Evolutionary conservation across 2,113 vertebrate species (phyloP), one percentile per base, ranked within the genome.

Genomic region (Tupaia chinensis): DNA sequence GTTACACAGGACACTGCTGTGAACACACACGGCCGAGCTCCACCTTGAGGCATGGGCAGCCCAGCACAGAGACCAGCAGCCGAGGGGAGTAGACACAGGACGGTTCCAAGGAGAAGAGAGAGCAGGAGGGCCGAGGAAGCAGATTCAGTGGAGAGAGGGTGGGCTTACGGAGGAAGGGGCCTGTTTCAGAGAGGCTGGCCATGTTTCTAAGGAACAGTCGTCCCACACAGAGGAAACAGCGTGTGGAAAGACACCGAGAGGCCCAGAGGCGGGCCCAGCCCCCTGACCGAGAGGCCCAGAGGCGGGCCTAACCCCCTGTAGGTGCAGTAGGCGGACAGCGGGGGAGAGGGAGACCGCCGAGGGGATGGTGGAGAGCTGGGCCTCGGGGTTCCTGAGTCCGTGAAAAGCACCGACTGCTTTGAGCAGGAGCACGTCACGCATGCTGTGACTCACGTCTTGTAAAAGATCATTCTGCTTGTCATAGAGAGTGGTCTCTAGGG

Each of bases 261-360:
- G 0, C 4, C 6, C 0, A 8, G 14, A 32, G 85, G 63, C 17
- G 12, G n/a, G n/a, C n/a, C n/a, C n/a, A n/a, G n/a, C n/a, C n/a
- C n/a, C n/a, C n/a, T n/a, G n/a, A n/a, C n/a, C n/a, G n/a, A n/a
- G n/a, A n/a, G n/a, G n/a, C n/a, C n/a, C n/a, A n/a, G n/a, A n/a
- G n/a, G n/a, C n/a, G n/a, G 20, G 53, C 44, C 34, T 1, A 6
- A 3, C 1, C 9, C 32, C 16, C 27, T 27, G 69, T 2, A 29
- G 20, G 19, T 8, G 10, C 12, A 25, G 63, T 1, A 20, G 19
- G 44, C 1, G 5, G 4, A 27, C 3, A 1, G 29, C 7, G 0
- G 2, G 9, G 9, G 10, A 20, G 34, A 19, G 12, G 8, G 15
- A 16, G 27, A 10, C 14, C 0, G 10, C 1, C 7, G 9, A 5